phyloP scores from a whole-genome alignment of 1,140 invertebrate genomes.

The Nasonia vitripennis region DNA sequence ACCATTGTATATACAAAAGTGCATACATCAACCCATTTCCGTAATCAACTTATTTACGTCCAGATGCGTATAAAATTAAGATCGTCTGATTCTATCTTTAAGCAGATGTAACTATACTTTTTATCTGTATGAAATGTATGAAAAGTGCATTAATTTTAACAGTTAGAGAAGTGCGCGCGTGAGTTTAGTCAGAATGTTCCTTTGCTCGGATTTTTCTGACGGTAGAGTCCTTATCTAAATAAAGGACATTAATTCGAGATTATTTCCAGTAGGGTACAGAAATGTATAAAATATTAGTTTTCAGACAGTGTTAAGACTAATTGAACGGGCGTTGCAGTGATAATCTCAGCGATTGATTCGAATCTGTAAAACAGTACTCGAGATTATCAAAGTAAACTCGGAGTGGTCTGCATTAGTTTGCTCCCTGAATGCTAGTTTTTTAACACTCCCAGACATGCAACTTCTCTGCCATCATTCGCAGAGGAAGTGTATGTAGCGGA shows the following conservation, averaged over 20 bases:
- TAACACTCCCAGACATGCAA: not conserved
- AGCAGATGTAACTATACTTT: slow-evolving; percentile 43
- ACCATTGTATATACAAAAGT: slow-evolving; percentile 48
- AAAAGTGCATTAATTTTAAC: slow-evolving; percentile 28
- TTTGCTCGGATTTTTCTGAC: slow-evolving; percentile 44
- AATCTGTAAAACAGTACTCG: not conserved
- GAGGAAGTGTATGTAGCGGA: slow-evolving; percentile 21
- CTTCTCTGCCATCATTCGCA: not conserved
- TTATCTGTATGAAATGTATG: slow-evolving; percentile 36
- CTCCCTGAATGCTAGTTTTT: not conserved
- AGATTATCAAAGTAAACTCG: no score
- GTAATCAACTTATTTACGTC: slow-evolving; percentile 51
- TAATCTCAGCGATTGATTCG: not conserved
- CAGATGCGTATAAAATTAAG: slow-evolving; percentile 42
- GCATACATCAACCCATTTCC: slow-evolving; percentile 42
- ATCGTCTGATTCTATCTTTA: slow-evolving; percentile 46
- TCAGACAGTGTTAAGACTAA: not conserved
- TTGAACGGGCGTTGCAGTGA: not conserved
- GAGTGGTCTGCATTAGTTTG: not conserved
- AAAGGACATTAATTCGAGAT: slow-evolving; percentile 4
- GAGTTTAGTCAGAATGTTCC: slow-evolving; percentile 45
- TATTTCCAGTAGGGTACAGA: not conserved
- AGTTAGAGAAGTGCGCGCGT: slow-evolving; percentile 25
- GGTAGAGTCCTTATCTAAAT: not conserved
- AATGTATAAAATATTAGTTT: not conserved